Conservation (phyloP, 2,888 invertebrate genomes). For the Drosophila falleni region DNA sequence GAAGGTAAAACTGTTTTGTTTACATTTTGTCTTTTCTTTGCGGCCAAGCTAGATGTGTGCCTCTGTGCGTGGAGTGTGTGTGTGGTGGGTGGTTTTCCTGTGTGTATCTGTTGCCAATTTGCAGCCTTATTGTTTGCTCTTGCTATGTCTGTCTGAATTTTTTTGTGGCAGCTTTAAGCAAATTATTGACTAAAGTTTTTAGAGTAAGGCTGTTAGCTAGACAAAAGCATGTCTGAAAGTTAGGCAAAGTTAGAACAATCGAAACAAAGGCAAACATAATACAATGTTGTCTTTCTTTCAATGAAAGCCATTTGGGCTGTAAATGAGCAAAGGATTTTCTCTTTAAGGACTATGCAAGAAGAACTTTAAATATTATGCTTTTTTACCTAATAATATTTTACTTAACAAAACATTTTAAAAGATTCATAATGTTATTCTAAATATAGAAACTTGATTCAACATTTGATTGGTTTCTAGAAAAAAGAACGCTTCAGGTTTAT, state of each 20-base stretch:
- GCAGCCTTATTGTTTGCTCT: slow-evolving; percentile 37
- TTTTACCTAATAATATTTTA: not conserved
- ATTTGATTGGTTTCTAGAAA: not conserved
- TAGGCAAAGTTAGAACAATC: slow-evolving; percentile 46
- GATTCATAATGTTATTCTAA: too few relatives aligned
- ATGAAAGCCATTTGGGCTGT: slow-evolving; percentile 18
- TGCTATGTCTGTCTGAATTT: slow-evolving; percentile 19
- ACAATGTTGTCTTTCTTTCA: slow-evolving; percentile 7
- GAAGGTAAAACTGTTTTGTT: slow-evolving; percentile 73
- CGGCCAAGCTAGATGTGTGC: slow-evolving; percentile 7
- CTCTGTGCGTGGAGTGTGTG: slow-evolving; percentile 10
- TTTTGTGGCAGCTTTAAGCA: slow-evolving; percentile 47
- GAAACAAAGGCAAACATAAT: slow-evolving; percentile 39
- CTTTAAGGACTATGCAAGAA: not conserved
- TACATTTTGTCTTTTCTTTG: slow-evolving; percentile 60
- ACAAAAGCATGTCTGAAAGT: slow-evolving; percentile 50
- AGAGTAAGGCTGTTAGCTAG: slow-evolving; percentile 44
- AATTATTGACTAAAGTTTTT: slow-evolving; percentile 42
- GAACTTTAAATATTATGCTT: not conserved
- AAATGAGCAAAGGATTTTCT: slow-evolving; percentile 33
- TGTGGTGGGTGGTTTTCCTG: slow-evolving; percentile 10
- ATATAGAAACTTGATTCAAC: not conserved
- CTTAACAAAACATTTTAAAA: not conserved
- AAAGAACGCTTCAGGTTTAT: too few relatives aligned
- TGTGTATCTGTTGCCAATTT: slow-evolving; percentile 26